Evolutionary conservation across 2,797 vertebrate genomes (phyloP), one percentile per base, ranked within the genome.

Genomic region (Siniperca obscura): DNA sequence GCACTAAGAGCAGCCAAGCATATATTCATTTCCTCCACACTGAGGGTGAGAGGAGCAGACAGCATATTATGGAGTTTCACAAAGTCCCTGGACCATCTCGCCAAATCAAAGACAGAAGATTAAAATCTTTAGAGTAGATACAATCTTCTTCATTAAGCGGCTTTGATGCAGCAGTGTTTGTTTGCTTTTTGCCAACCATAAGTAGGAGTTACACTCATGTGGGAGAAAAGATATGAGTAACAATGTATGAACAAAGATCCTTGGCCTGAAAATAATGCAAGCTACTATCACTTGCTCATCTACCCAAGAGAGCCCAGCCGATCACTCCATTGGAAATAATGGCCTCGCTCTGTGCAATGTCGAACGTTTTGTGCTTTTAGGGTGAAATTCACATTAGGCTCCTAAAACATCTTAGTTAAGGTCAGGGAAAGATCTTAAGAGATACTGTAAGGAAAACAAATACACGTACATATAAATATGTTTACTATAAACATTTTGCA

Each of bases 1-100:
- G 83, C 83, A 84, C 80, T 70, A 81, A 85, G 76, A 89, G 93
- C 92, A 93, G 90, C 88, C 91, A 93, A 91, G 91, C 90, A 87
- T 86, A 84, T 84, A 90, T 92, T 94, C 64, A 92, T 92, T 94
- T 93, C 82, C 86, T 89, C 81, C 88, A 87, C 78, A 83, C 70
- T 62, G 83, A 88, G 85, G 67, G 82, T 69, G 82, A 87, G 89
- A 78, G 84, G 80, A 48, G 70, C 78, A 86, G 80, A 80, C 90
- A 78, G 80, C 55, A 65, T 84, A 89, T 92, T 90, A 91, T 85
- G 48, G 69, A 87, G 80, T 82, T 81, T 90, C 86, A 89, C 85
- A 87, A 87, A 91, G 77, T 91, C 81, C 87, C 78, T 78, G 73
- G 72, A 84, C 86, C 90, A 87, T 90, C 78, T 85, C 78, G 75